Percentiles rank a stretch among this genome's conserved stretches.
These are phyloP conservation scores for Lutraria lutraria DNA, from an alignment of 2,888 invertebrate genomes.

Conservation along the genomic window DNA sequence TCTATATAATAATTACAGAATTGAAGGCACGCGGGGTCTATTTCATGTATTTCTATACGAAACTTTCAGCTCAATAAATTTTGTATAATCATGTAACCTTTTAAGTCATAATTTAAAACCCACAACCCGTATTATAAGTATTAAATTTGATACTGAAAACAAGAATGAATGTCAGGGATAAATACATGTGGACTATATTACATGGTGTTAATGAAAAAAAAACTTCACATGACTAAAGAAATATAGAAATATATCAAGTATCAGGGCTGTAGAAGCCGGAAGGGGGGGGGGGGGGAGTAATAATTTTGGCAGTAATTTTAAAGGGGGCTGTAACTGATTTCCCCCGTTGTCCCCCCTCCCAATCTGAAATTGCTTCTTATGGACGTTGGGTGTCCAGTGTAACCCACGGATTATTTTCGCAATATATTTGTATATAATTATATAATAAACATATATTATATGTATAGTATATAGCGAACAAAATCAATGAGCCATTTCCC, in stretches of 20 bases:
- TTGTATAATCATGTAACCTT: constrained; percentile 8
- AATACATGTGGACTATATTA: background rate
- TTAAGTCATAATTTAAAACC: background rate
- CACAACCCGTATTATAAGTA: background rate
- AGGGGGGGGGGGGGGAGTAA: no score
- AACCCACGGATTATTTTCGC: no score
- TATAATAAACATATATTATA: no score
- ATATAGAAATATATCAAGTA: background rate
- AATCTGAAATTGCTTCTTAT: background rate
- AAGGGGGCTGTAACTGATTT: no score
- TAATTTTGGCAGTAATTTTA: no score
- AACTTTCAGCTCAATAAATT: background rate
- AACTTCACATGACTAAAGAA: background rate
- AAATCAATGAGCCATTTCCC: no score
- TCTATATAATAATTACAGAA: background rate
- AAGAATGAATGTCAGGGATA: background rate
- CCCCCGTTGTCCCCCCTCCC: no score
- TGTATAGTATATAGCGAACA: no score
- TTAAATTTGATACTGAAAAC: constrained; percentile 8
- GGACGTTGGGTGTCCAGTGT: no score
- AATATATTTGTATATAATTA: no score
- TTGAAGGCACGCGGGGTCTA: background rate
- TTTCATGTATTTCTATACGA: background rate
- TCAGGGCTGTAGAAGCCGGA: no score
- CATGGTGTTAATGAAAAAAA: background rate